Evolutionary conservation across 2,113 vertebrate species (phyloP).

Genomic region (Rattus rattus): DNA sequence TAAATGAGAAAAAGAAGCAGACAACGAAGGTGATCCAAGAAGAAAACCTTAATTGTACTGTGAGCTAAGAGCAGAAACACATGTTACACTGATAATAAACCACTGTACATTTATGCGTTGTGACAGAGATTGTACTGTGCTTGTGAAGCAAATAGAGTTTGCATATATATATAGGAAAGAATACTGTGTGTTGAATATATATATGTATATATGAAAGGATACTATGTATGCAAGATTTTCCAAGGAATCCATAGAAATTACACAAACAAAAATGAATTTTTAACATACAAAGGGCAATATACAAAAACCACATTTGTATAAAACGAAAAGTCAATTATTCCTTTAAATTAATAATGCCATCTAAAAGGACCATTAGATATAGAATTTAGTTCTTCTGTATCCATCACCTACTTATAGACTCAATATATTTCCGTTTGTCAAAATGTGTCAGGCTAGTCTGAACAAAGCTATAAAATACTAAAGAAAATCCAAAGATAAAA

Average conservation of each 20-base stretch:
- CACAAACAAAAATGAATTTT: neutral
- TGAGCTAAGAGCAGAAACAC: neutral
- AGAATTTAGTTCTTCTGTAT: neutral
- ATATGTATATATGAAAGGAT: neutral
- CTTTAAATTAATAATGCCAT: neutral
- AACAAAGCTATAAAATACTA: neutral
- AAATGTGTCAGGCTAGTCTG: neutral
- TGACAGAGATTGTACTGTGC: neutral
- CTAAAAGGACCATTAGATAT: neutral
- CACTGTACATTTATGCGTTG: neutral
- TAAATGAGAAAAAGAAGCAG: neutral
- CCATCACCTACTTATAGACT: neutral
- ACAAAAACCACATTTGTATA: neutral
- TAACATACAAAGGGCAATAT: neutral
- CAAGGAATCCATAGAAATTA: neutral
- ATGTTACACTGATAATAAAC: neutral
- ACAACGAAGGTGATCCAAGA: too few species aligned
- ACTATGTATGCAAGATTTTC: neutral
- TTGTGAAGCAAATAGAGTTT: neutral
- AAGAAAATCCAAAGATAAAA: neutral
- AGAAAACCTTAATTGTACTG: neutral
- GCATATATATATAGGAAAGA: neutral
- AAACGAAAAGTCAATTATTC: neutral
- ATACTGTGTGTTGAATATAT: too few species aligned
- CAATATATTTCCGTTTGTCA: neutral